Base-by-base conservation (phyloP, 2,888 invertebrate species). In the Tipula lateralis region DNA sequence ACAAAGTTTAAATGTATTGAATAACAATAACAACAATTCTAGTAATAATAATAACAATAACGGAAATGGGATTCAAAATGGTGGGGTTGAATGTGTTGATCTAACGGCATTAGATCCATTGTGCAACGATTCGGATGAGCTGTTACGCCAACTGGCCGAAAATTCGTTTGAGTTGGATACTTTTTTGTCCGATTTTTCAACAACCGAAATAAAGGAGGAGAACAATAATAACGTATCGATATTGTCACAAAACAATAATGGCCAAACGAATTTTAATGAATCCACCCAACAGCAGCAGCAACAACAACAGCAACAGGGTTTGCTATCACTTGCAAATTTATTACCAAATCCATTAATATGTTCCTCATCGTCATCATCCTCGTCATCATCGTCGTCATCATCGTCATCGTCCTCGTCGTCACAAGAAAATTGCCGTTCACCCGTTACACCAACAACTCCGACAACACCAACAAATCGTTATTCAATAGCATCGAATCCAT, bases 81-180 rank as follows among this genome's bases (percentile, higher is more conserved):
- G 29, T 24, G 30, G 30, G n/a, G 36, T 84, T 2, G 84, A 82
- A 32, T 82, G 82, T 82, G 30, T 82, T 24, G 89, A 89, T 85
- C 86, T 89, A 84, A 88, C 88, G 86, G 87, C 88, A 30, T 86
- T 90, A 86, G 90, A 90, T 86, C 90, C 90, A 1, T 87, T 90
- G 32, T 90, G 90, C 84, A 92, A 91, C 84, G 95, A 95, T 88
- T 94, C 94, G 84, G 96, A 95, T 86, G 96, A 96, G 87, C 93
- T 96, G 86, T 93, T 96, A 88, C 95, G 95, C 87, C 95, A 96
- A 89, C 91, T 96, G 81, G 95, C 95, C 39, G 96, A 96, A 87
- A 94, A 95, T 84, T 94, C 95, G 85, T 96, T 97, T 88, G 96
- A 97, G 89, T 93, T 97, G 87, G 97, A 97, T 88, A 95, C 94